A percentile compares a stretch with the other conserved stretches of the same genome.
These are phyloP conservation scores for Psettodes erumei DNA, from an alignment of 2,113 vertebrate species.

Conservation along the genomic window DNA sequence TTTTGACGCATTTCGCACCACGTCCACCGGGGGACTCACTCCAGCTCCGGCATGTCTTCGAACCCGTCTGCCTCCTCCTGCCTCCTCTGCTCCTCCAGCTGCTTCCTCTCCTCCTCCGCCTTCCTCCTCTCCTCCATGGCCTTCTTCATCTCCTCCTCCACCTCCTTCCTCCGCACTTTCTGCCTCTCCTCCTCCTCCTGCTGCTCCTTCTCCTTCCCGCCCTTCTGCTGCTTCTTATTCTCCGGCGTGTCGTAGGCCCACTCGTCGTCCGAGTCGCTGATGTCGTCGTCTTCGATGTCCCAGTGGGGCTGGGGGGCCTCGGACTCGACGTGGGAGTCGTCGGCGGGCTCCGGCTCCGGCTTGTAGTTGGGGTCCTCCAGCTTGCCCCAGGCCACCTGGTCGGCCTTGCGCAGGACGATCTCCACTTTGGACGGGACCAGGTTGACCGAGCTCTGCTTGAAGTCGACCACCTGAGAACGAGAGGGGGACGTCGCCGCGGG, in stretches of 20 bases:
- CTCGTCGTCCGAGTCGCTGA: slow-evolving; percentile 85
- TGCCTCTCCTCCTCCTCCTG: slow-evolving; percentile 13
- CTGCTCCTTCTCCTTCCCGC: background rate
- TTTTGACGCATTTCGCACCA: no score
- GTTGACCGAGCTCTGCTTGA: slow-evolving; percentile 86
- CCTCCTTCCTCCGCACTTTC: slow-evolving; percentile 47
- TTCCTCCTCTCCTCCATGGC: slow-evolving; percentile 46
- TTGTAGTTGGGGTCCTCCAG: slow-evolving; percentile 87
- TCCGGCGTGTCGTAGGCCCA: slow-evolving; percentile 54
- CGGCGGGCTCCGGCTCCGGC: slow-evolving; percentile 45
- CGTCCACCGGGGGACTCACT: slow-evolving; percentile 10
- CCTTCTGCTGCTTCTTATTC: background rate
- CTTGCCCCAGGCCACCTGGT: slow-evolving; percentile 89
- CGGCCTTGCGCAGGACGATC: slow-evolving; percentile 88
- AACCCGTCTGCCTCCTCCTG: slow-evolving; percentile 51
- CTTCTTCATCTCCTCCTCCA: slow-evolving; percentile 69
- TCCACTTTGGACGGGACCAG: slow-evolving; percentile 94
- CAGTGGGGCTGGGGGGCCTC: slow-evolving; percentile 39
- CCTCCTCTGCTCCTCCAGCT: slow-evolving; percentile 48
- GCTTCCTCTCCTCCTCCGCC: slow-evolving; percentile 48
- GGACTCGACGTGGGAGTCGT: slow-evolving; percentile 26
- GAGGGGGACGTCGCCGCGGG: no score
- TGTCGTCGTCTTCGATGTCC: slow-evolving; percentile 85
- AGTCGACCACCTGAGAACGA: slow-evolving; percentile 84
- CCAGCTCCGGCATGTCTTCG: slow-evolving; percentile 75